Evolutionary conservation across 2,113 vertebrate genomes (phyloP), one percentile per base, ranked within the genome.

Genomic region (Balaenoptera acutorostrata): DNA sequence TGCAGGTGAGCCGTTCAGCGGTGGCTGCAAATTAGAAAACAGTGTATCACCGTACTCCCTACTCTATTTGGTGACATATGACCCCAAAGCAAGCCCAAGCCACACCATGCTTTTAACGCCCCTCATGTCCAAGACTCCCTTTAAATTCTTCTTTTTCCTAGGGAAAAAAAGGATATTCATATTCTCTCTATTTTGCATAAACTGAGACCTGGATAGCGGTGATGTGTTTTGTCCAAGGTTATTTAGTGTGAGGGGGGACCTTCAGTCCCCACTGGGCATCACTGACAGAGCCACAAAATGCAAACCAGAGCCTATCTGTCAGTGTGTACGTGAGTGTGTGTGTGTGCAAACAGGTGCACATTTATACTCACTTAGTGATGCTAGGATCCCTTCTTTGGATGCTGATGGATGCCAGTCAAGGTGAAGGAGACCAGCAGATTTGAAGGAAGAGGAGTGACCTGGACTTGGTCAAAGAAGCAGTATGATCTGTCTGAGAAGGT

Each of bases 31-130:
- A 49, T 75, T 74, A 20, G 61, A 33, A 71, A 75, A 39, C 20
- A 6, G 31, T 1, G 27, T 1, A 20, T 21, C 14, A 2, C 25
- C 10, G 1, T 18, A 20, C 27, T n/a, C 83, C 33, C 21, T 14
- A 14, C 41, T 86, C 18, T 49, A 5, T 81, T 75, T n/a, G 57
- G 27, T 9, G 59, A 90, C 29, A 61, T 17, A 15, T 7, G 8
- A 81, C 9, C 25, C 36, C 7, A 63, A 75, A 41, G 27, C 59
- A 44, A 8, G 9, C 7, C 14, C 12, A 44, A 81, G 31, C 20
- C 4, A 17, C 7, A 2, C 7, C 17, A 7, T 10, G 44, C 20
- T 20, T 25, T 52, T 27, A 36, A 72, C 57, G 6, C 39, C n/a
- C 9, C 33, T 64, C 10, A 1, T 29, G 4, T 20, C 21, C 27